phyloP scores from a whole-genome alignment of 2,113 vertebrate species.

The Rousettus leschenaultii region DNA sequence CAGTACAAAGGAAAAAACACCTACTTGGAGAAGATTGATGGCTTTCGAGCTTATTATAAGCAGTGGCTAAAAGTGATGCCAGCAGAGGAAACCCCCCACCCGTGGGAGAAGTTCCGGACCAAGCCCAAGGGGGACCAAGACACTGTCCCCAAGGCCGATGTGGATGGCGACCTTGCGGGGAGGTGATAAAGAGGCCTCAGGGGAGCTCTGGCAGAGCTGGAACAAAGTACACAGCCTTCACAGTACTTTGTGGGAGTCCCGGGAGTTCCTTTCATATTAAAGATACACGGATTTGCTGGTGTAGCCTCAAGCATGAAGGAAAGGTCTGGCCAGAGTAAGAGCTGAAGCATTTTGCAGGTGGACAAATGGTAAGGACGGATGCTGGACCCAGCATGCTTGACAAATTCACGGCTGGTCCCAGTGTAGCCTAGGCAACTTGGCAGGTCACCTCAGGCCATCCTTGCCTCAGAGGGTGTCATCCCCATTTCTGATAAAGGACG shows the following conservation, averaged over 20 bases:
- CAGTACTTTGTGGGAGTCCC: not conserved
- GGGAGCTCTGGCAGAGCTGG: not conserved
- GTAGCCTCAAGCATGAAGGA: not conserved
- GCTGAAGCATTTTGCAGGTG: not conserved
- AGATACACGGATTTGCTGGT: not conserved
- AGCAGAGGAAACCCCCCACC: slow-evolving; percentile 86
- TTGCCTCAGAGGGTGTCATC: not conserved
- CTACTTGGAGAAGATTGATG: slow-evolving; percentile 93
- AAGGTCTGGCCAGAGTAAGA: not conserved
- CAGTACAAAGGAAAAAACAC: slow-evolving; percentile 92
- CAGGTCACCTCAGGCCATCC: not conserved
- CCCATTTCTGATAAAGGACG: not conserved
- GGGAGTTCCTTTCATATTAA: not conserved
- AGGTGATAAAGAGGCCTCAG: not conserved
- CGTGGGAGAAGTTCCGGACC: slow-evolving; percentile 84
- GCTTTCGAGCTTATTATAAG: slow-evolving; percentile 94
- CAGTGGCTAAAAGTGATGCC: slow-evolving; percentile 91
- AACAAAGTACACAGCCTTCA: not conserved
- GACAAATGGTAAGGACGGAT: not conserved
- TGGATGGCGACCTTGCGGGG: not conserved
- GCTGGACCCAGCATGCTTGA: not conserved
- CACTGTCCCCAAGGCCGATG: not conserved
- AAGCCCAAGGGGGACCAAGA: not conserved
- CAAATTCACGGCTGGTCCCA: not conserved
- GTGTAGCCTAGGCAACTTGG: not conserved